Percentiles rank a stretch among this genome's conserved stretches.
Conservation (phyloP, 2,888 invertebrate species). For the Herminia tarsipennalis region DNA sequence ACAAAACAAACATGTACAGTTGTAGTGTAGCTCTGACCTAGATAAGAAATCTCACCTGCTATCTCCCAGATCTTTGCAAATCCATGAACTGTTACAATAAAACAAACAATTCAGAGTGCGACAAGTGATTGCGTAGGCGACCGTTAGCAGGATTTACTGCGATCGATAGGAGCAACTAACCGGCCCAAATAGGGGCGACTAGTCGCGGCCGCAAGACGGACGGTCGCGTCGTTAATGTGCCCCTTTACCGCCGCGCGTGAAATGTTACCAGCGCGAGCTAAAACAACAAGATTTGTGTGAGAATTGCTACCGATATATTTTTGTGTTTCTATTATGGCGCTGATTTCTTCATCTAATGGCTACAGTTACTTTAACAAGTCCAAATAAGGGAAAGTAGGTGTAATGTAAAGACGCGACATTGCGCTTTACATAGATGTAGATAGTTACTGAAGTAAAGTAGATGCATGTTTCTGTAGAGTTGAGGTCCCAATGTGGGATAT, state of each 20-base stretch:
- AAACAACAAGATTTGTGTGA: conserved; percentile 50
- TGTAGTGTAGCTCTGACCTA: background rate
- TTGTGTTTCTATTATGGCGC: conserved; percentile 13
- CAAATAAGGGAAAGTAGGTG: background rate
- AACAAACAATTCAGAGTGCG: conserved; percentile 48
- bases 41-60: background rate
- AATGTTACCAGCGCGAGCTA: conserved; percentile 36
- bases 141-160: conserved; percentile 58
- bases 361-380: background rate
- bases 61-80: conserved; percentile 20
- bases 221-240: conserved; percentile 51
- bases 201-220: conserved; percentile 46
- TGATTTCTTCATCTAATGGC: conserved; percentile 14
- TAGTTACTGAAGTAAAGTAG: too few species aligned
- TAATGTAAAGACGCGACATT: too few species aligned
- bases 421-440: too few species aligned
- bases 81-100: conserved; percentile 46
- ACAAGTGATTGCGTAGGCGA: conserved; percentile 49
- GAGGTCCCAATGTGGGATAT: too few species aligned
- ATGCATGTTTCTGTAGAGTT: too few species aligned
- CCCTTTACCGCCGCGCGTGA: conserved; percentile 44
- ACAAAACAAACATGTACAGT: background rate
- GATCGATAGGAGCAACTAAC: conserved; percentile 53
- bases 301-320: conserved; percentile 27
- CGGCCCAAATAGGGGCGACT: conserved; percentile 49